Evolutionary conservation across 2,113 vertebrate species (phyloP).

Genomic region (Mobula birostris): DNA sequence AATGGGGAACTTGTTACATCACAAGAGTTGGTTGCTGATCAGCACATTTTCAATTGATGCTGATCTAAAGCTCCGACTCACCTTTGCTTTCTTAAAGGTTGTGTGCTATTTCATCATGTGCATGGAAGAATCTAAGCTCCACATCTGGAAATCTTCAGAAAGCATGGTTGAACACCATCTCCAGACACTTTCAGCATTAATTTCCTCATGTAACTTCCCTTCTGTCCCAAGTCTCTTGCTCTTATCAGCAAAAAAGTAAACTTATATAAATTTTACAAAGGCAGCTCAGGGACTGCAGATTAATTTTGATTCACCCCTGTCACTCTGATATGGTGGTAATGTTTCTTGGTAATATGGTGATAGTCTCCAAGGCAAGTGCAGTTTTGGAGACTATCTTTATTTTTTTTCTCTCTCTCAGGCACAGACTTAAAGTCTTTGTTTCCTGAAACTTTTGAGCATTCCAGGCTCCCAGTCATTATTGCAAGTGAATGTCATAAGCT

Average conservation of each 20-base stretch:
- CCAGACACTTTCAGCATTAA: neutral
- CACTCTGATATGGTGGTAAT: neutral
- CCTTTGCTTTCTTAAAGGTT: neutral
- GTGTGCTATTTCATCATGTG: neutral
- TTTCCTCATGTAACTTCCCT: neutral
- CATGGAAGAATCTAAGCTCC: neutral
- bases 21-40: neutral
- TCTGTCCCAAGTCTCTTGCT: neutral
- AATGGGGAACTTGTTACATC: neutral
- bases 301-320: neutral
- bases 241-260: neutral
- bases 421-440: neutral
- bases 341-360: no score
- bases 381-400: neutral
- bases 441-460: neutral
- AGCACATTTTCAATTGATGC: neutral
- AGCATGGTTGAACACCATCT: neutral
- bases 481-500: neutral
- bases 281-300: neutral
- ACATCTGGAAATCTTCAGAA: neutral
- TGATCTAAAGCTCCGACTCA: neutral
- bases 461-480: neutral
- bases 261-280: neutral
- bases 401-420: neutral
- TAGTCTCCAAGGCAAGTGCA: neutral